Evolutionary conservation across 2,888 invertebrate species (phyloP).

Genomic region (Phaonia tiefii): DNA sequence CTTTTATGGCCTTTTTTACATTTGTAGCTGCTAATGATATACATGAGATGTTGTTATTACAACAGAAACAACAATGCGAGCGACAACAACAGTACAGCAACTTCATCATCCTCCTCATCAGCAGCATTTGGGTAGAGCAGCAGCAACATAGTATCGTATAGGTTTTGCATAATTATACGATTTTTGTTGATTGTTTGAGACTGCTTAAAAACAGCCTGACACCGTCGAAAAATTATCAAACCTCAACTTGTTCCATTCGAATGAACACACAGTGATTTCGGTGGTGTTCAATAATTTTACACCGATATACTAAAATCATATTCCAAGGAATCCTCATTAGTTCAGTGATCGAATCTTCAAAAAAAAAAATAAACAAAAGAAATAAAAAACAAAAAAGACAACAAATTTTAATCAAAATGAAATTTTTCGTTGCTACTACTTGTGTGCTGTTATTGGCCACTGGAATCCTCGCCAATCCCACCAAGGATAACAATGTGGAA

Average conservation of each 20-base stretch:
- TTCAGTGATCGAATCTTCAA: conserved; percentile 22
- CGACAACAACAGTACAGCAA: conserved; percentile 30
- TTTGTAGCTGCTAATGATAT: conserved; percentile 58
- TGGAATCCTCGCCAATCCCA: conserved; percentile 77
- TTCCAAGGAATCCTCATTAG: conserved; percentile 34
- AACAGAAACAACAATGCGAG: conserved; percentile 39
- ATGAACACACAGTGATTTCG: conserved; percentile 80
- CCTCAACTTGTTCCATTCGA: conserved; percentile 81
- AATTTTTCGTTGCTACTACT: conserved; percentile 76
- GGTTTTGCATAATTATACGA: conserved; percentile 74
- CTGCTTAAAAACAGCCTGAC: conserved; percentile 81
- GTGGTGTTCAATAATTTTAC: conserved; percentile 71
- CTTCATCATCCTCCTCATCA: conserved; percentile 40
- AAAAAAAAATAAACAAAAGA: conserved; percentile 49
- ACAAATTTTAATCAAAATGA: conserved; percentile 77
- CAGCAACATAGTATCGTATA: conserved; percentile 57
- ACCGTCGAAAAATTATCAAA: conserved; percentile 81
- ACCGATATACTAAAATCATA: background rate
- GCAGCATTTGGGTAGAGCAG: background rate
- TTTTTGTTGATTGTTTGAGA: conserved; percentile 75
- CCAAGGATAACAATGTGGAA: conserved; percentile 71
- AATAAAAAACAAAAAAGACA: no score
- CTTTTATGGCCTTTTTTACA: conserved; percentile 34
- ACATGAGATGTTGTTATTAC: conserved; percentile 32
- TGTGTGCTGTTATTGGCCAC: conserved; percentile 77